phyloP scores from a whole-genome alignment of 2,113 vertebrate genomes.

The Stomatorhinus ivindoensis region DNA sequence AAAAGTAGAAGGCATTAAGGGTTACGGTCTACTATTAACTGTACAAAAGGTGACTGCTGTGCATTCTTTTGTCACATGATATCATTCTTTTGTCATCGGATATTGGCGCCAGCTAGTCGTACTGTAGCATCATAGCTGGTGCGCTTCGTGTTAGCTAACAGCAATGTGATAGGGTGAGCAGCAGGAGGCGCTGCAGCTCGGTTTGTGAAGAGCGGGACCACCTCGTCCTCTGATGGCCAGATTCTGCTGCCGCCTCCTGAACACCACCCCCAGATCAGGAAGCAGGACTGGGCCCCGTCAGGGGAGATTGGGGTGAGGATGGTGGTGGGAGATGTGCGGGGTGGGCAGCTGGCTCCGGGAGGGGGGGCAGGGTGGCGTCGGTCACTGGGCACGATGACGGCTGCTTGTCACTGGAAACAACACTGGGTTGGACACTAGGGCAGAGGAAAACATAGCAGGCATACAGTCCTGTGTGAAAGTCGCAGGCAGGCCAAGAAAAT shows the following conservation, averaged over 20 bases:
- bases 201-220: constrained; percentile 28
- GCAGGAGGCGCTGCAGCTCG: neutral
- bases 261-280: constrained; percentile 58
- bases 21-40: neutral
- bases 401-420: constrained; percentile 88
- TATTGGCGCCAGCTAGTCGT: neutral
- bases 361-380: constrained; percentile 49
- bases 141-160: neutral
- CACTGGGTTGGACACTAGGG: constrained; percentile 79
- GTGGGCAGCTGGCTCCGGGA: constrained; percentile 65
- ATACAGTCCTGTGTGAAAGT: neutral
- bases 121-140: neutral
- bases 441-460: neutral
- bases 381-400: constrained; percentile 48
- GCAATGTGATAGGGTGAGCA: neutral
- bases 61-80: neutral
- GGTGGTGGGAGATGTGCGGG: constrained; percentile 64
- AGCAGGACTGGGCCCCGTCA: constrained; percentile 35
- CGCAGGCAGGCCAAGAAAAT: neutral
- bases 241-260: constrained; percentile 38
- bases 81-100: neutral
- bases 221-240: constrained; percentile 93
- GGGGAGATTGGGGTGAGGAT: constrained; percentile 37
- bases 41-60: neutral
- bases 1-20: neutral